Percentiles rank a stretch among this genome's conserved stretches.
Conservation (phyloP, 2,888 invertebrate species). For the Pristionchus mayeri region DNA sequence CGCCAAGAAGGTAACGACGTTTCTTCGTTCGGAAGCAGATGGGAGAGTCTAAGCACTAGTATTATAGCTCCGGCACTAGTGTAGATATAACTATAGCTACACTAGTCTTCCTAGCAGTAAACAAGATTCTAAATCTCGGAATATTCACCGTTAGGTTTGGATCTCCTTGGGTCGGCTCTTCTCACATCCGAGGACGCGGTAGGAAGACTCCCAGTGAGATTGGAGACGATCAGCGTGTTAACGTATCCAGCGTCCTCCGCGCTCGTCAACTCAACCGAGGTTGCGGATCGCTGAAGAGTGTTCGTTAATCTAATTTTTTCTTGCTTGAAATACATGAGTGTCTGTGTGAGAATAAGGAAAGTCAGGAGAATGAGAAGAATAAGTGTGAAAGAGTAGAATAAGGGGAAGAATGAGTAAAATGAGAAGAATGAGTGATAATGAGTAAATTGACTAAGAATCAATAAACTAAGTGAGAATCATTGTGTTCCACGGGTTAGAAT, state of each 20-base stretch:
- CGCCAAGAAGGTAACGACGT: constrained; percentile 66
- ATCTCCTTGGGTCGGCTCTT: constrained; percentile 28
- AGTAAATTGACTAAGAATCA: too few species aligned
- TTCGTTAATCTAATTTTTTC: too few species aligned
- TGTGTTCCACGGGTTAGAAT: too few species aligned
- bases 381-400: too few species aligned
- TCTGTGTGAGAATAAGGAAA: too few species aligned
- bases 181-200: neutral
- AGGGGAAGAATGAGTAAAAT: too few species aligned
- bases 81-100: neutral
- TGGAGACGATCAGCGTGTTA: neutral
- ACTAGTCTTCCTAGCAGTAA: neutral
- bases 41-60: constrained; percentile 6
- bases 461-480: too few species aligned
- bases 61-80: neutral
- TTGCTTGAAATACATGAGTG: too few species aligned
- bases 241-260: constrained; percentile 12
- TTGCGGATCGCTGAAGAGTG: neutral
- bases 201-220: constrained; percentile 1
- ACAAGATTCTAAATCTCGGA: neutral
- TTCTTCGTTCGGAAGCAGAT: constrained; percentile 69
- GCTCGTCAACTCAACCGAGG: neutral
- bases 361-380: too few species aligned
- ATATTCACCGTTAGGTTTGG: too few species aligned
- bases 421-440: too few species aligned